phyloP scores from a whole-genome alignment of 2,113 vertebrate genomes.

The Osmerus mordax region DNA sequence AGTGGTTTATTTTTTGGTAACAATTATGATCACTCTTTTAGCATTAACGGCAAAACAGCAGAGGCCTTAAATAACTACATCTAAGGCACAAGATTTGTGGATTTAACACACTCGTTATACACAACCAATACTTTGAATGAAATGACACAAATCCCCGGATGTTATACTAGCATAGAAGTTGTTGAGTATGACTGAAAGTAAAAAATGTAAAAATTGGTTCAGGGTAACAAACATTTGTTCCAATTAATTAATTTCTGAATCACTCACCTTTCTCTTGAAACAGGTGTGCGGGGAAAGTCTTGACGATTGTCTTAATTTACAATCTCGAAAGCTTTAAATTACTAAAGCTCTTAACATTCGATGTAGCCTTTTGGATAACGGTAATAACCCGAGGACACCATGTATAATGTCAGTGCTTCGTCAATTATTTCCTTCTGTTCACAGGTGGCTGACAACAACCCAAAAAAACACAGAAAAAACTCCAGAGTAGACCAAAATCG shows the following conservation, averaged over 20 bases:
- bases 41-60: not conserved
- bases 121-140: not conserved
- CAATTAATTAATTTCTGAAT: not conserved
- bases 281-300: slow-evolving; percentile 33
- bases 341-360: slow-evolving; percentile 31
- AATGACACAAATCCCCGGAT: not conserved
- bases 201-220: not conserved
- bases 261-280: slow-evolving; percentile 52
- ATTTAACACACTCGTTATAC: not conserved
- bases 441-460: slow-evolving; percentile 62
- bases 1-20: too few species aligned
- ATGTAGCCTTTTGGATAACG: slow-evolving; percentile 14
- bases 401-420: not conserved
- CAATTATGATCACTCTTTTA: not conserved
- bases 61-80: not conserved
- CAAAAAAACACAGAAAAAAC: not conserved
- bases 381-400: not conserved
- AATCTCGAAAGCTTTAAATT: slow-evolving; percentile 26
- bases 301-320: not conserved
- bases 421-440: slow-evolving; percentile 13
- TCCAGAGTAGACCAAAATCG: slow-evolving; percentile 6
- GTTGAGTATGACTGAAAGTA: not conserved
- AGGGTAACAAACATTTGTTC: too few species aligned
- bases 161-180: too few species aligned
- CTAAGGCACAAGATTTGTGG: not conserved